A percentile compares a stretch with the other conserved stretches of the same genome.
Evolutionary conservation across 2,797 vertebrate species (phyloP).

Genomic region (Psittacula echo): DNA sequence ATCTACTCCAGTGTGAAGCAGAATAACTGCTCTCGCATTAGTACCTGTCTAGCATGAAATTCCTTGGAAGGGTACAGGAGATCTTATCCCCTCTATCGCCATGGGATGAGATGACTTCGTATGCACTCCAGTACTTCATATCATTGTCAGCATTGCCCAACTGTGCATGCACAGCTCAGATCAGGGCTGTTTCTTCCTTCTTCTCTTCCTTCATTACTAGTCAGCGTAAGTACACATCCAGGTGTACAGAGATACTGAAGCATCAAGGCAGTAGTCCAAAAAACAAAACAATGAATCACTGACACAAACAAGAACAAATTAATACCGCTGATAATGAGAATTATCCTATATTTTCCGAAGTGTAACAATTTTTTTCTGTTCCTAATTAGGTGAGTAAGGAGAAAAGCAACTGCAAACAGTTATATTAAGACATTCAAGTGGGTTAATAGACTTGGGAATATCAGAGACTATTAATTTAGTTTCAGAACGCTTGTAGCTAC

Average conservation of each 20-base stretch:
- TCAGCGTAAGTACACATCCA: background rate
- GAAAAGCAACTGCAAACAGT: background rate
- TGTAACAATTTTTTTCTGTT: background rate
- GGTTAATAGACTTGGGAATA: background rate
- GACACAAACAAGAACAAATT: background rate
- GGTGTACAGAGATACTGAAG: background rate
- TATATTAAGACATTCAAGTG: background rate
- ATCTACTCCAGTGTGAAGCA: background rate
- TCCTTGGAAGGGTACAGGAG: background rate
- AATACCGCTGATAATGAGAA: background rate
- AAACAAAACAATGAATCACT: background rate
- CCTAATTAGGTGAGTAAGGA: background rate
- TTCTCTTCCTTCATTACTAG: background rate
- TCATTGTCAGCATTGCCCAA: background rate
- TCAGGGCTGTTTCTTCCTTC: background rate
- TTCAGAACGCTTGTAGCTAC: background rate
- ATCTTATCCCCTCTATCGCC: background rate
- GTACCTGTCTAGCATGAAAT: background rate
- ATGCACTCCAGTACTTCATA: background rate
- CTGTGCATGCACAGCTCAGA: background rate
- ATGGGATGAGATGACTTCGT: background rate
- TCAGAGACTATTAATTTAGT: background rate
- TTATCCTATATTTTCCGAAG: background rate
- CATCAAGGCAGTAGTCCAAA: background rate
- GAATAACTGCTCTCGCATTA: background rate